Percentiles rank a stretch among this genome's conserved stretches.
These are phyloP conservation scores for Dromaius novaehollandiae DNA, from an alignment of 2,113 vertebrate species.

Conservation along the genomic window DNA sequence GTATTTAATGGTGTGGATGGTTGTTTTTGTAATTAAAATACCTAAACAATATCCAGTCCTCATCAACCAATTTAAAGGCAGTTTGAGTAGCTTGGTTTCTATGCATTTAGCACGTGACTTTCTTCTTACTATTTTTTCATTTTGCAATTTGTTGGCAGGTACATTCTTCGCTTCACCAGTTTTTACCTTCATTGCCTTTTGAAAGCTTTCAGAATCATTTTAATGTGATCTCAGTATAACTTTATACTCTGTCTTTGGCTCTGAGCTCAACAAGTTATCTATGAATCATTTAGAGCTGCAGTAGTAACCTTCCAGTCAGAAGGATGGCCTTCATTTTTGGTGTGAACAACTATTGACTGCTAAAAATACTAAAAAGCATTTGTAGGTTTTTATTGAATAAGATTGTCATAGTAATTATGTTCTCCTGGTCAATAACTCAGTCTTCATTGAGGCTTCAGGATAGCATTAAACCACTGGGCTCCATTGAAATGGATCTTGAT, in stretches of 20 bases:
- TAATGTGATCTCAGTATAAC: not conserved
- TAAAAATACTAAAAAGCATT: not conserved
- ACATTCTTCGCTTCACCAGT: not conserved
- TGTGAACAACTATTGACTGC: not conserved
- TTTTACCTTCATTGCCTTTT: not conserved
- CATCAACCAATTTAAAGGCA: not conserved
- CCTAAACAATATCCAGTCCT: not conserved
- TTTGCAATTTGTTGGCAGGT: not conserved
- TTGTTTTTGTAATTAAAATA: not conserved
- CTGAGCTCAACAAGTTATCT: not conserved
- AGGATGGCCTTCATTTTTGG: not conserved
- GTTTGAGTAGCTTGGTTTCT: not conserved
- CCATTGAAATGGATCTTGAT: not conserved
- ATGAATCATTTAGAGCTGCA: not conserved
- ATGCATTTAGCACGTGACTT: not conserved
- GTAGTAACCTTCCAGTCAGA: not conserved
- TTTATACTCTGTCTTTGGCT: not conserved
- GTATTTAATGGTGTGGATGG: not conserved
- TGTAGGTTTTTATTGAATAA: not conserved
- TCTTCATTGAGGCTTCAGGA: not conserved
- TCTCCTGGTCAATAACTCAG: not conserved
- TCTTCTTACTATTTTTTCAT: not conserved
- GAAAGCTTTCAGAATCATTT: not conserved
- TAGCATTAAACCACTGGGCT: not conserved
- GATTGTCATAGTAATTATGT: not conserved